phyloP scores from a whole-genome alignment of 2,888 invertebrate species.

The Drosophila prostipennis region DNA sequence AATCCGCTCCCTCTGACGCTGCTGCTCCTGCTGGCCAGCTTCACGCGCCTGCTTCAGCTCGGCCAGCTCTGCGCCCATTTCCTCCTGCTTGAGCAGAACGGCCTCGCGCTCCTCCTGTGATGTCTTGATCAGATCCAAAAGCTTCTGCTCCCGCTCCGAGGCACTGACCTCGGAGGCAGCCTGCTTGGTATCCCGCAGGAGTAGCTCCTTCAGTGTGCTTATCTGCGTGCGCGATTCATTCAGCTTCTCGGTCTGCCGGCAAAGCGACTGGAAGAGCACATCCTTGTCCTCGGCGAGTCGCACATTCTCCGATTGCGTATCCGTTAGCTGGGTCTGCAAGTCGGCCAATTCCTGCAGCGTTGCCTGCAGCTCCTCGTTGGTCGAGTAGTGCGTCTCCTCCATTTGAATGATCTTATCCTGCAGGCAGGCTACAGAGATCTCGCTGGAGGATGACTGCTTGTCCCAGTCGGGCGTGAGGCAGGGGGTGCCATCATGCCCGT shows the following conservation, averaged over 20 bases:
- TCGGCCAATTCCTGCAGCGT: constrained; percentile 96
- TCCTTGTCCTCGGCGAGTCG: constrained; percentile 94
- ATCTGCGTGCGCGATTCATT: constrained; percentile 93
- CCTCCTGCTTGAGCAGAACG: constrained; percentile 90
- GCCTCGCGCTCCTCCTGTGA: constrained; percentile 92
- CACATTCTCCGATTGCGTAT: constrained; percentile 94
- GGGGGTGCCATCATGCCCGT: constrained; percentile 85
- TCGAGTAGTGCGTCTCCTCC: constrained; percentile 87
- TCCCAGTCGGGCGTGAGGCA: constrained; percentile 95
- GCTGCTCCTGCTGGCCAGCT: constrained; percentile 87
- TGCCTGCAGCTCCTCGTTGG: constrained; percentile 96
- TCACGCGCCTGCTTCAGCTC: constrained; percentile 87
- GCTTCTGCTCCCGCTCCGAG: constrained; percentile 91
- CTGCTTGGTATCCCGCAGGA: constrained; percentile 88
- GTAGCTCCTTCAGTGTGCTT: constrained; percentile 92
- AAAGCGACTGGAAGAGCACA: constrained; percentile 94
- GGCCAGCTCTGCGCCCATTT: constrained; percentile 89
- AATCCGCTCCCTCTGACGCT: constrained; percentile 89
- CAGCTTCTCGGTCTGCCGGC: constrained; percentile 95
- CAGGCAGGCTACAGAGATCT: constrained; percentile 95
- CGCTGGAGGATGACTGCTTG: constrained; percentile 95
- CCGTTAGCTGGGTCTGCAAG: constrained; percentile 93
- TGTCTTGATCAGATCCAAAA: constrained; percentile 92
- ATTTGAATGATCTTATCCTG: constrained; percentile 93
- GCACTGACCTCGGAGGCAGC: constrained; percentile 87